Base-by-base conservation (phyloP, 2,888 invertebrate genomes). In the Eilema depressum region DNA sequence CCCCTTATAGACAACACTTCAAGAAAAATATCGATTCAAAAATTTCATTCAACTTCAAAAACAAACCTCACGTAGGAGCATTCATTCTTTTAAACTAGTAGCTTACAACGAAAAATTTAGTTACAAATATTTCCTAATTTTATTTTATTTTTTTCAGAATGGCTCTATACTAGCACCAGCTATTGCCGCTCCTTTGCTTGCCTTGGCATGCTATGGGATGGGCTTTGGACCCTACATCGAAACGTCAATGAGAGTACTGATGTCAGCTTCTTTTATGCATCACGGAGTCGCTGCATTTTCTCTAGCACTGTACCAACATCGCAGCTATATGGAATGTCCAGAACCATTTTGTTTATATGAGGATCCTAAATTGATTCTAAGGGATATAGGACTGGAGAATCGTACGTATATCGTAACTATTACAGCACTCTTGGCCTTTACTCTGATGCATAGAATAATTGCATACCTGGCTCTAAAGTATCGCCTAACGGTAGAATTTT, bases 271-370 rank as follows among this genome's bases (percentile, higher is more conserved):
- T 0, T 98, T 96, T 86, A 93, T 97, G 25, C 96, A 97, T 66
- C 97, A 96, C 85, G 96, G 97, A 0, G 94, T 97, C 69, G 96
- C 97, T 11, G 97, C 97, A 63, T 96, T 92, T 81, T 93, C 87
- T 1, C 82, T 96, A 2, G 91, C 97, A 0, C 94, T 97, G 71
- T 97, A 97, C 74, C 91, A 96, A 71, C 94, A 96, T 70, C 90
- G 97, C 10, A 92, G 91, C 1, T 86, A 91, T 0, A 92, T 98
- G 92, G 94, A 96, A 11, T 98, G 98, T 83, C 89, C 93, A 0
- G 88, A 92, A n/a, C 93, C 95, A 0, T 95, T 95, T 74, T 95
- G 95, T 61, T 81, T 96, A 0, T 97, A 97, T 85, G 95, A 96
- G 62, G 95, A 96, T 71, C 96, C 97, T 0, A 90, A 90, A 62